Evolutionary conservation across 2,113 vertebrate genomes (phyloP).

Genomic region (Sylvilagus bachmani): DNA sequence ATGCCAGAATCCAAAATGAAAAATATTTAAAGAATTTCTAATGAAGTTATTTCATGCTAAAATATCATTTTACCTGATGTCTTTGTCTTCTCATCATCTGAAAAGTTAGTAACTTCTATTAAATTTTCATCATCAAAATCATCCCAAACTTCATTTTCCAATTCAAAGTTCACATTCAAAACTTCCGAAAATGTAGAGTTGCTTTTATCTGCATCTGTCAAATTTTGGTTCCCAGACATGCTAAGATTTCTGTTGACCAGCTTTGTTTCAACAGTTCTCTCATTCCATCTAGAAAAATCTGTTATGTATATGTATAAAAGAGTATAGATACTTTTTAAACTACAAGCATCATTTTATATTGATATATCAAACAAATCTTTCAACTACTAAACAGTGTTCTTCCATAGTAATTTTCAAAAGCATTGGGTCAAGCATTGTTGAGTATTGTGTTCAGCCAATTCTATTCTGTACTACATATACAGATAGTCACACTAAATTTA

Average conservation of each 20-base stretch:
- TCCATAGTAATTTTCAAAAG: conserved; percentile 61
- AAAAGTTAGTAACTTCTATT: conserved; percentile 86
- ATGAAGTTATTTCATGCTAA: conserved; percentile 62
- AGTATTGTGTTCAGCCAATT: conserved; percentile 12
- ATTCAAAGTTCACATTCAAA: conserved; percentile 91
- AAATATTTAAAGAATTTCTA: conserved; percentile 52
- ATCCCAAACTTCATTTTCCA: conserved; percentile 94
- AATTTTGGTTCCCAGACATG: conserved; percentile 68
- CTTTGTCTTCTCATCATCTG: conserved; percentile 65
- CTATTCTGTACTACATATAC: conserved; percentile 14
- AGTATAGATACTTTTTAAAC: conserved; percentile 40
- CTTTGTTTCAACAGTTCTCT: conserved; percentile 67
- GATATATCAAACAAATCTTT: conserved; percentile 50
- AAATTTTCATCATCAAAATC: conserved; percentile 93
- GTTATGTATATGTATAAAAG: conserved; percentile 63
- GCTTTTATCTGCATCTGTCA: conserved; percentile 77
- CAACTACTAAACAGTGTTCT: conserved; percentile 61
- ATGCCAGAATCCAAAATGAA: conserved; percentile 42
- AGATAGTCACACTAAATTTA: conserved; percentile 19
- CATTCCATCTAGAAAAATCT: conserved; percentile 83
- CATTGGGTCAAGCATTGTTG: conserved; percentile 26
- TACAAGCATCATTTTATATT: conserved; percentile 40
- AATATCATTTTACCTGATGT: conserved; percentile 84
- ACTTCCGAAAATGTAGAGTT: conserved; percentile 83
- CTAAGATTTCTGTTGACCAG: conserved; percentile 68